Percentiles rank a stretch among this genome's conserved stretches.
These are phyloP conservation scores for Hirtodrosophila duncani DNA, from an alignment of 2,888 invertebrate genomes.

Conservation along the genomic window DNA sequence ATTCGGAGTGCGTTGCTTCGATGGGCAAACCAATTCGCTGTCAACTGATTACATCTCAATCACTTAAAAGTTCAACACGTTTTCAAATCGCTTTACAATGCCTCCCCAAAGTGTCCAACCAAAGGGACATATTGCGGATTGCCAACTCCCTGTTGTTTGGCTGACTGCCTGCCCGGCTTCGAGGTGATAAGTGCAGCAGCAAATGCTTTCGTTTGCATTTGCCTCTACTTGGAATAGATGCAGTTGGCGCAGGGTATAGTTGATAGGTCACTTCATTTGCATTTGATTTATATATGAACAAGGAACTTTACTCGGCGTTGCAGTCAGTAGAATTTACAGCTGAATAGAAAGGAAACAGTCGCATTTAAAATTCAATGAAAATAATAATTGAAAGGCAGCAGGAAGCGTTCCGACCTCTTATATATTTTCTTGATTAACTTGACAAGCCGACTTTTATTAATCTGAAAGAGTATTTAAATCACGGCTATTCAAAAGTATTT, in stretches of 20 bases:
- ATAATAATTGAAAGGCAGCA: no score
- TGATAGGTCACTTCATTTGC: no score
- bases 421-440: no score
- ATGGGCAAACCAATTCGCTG: slow-evolving; percentile 46
- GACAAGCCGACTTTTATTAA: no score
- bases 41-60: slow-evolving; percentile 62
- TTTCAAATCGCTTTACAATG: slow-evolving; percentile 47
- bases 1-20: slow-evolving; percentile 10
- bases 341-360: no score
- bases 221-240: slow-evolving; percentile 44
- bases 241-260: no score
- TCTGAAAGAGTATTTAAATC: no score
- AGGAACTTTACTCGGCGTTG: no score
- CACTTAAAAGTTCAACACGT: slow-evolving; percentile 56
- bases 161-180: slow-evolving; percentile 6
- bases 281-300: not conserved
- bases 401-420: no score
- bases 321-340: no score
- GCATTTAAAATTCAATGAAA: no score
- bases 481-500: no score
- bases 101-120: slow-evolving; percentile 33
- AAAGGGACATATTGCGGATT: slow-evolving; percentile 27
- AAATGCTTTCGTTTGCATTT: slow-evolving; percentile 30
- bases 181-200: slow-evolving; percentile 21
- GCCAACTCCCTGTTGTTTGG: slow-evolving; percentile 1